Evolutionary conservation across 2,113 vertebrate species (phyloP).

Genomic region (Aphyosemion australe): DNA sequence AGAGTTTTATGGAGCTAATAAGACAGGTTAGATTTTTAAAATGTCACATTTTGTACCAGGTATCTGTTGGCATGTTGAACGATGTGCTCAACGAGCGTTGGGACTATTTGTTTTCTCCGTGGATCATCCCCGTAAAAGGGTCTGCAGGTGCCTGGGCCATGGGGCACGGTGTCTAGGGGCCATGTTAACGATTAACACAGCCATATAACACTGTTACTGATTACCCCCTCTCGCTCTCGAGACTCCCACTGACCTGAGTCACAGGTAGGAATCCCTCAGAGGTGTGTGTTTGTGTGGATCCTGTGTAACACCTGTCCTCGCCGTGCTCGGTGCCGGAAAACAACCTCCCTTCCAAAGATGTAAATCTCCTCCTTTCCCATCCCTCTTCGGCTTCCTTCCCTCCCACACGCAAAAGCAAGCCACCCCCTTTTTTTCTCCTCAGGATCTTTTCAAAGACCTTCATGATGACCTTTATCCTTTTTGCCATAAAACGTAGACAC

Average conservation of each 20-base stretch:
- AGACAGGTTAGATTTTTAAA: not conserved
- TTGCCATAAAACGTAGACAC: constrained; percentile 46
- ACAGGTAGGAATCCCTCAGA: constrained; percentile 64
- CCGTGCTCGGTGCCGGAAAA: constrained; percentile 24
- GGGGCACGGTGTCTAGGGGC: constrained; percentile 67
- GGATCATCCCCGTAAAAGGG: constrained; percentile 70
- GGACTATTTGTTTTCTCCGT: constrained; percentile 63
- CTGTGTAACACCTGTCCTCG: constrained; percentile 23
- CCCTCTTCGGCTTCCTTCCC: constrained; percentile 29
- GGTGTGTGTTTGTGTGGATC: constrained; percentile 56
- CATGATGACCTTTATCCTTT: constrained; percentile 26
- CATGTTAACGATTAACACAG: constrained; percentile 78
- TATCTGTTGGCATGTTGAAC: constrained; percentile 46
- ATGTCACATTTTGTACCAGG: not conserved
- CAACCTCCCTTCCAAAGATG: constrained; percentile 37
- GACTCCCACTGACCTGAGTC: constrained; percentile 71
- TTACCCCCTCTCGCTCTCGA: constrained; percentile 71
- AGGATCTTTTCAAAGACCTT: constrained; percentile 48
- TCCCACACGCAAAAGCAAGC: constrained; percentile 29
- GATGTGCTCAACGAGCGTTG: constrained; percentile 59
- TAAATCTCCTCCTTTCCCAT: constrained; percentile 50
- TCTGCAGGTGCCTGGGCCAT: constrained; percentile 70
- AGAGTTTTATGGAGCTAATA: constrained; percentile 31
- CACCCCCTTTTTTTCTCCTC: not conserved
- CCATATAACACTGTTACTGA: constrained; percentile 82